Evolutionary conservation across 2,113 vertebrate species (phyloP).

Genomic region (Tor tambroides): DNA sequence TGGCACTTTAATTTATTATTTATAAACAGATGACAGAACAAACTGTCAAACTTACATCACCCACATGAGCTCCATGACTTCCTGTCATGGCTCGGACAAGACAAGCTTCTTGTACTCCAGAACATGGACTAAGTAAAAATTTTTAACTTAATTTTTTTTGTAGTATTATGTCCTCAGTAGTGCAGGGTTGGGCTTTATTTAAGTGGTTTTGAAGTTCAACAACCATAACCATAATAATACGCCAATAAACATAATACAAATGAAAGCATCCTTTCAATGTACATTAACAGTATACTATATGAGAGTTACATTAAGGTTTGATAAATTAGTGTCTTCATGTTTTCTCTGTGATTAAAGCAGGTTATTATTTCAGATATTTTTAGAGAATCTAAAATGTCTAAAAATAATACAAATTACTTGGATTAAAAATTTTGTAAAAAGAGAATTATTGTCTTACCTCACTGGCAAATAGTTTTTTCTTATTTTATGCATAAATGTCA

Average conservation of each 20-base stretch:
- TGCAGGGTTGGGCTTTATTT: neutral
- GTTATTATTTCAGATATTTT: neutral
- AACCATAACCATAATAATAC: no score
- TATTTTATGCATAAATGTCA: neutral
- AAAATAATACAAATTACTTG: neutral
- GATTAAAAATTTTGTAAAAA: neutral
- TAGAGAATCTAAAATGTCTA: neutral
- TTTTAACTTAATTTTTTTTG: neutral
- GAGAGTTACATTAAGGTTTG: no score
- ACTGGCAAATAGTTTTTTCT: neutral
- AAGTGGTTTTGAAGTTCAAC: neutral
- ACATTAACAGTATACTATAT: neutral
- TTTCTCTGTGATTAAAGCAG: neutral
- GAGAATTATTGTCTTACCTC: neutral
- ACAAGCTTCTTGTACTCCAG: no score
- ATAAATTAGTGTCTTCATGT: neutral
- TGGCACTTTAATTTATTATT: neutral
- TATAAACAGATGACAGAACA: neutral
- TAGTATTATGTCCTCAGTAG: neutral
- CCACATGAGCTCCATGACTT: neutral
- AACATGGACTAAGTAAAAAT: neutral
- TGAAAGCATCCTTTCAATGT: neutral
- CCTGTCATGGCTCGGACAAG: neutral
- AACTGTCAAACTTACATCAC: neutral
- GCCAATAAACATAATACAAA: neutral